Base-by-base conservation (phyloP, 2,888 invertebrate species). In the Mythimna lalbum region DNA sequence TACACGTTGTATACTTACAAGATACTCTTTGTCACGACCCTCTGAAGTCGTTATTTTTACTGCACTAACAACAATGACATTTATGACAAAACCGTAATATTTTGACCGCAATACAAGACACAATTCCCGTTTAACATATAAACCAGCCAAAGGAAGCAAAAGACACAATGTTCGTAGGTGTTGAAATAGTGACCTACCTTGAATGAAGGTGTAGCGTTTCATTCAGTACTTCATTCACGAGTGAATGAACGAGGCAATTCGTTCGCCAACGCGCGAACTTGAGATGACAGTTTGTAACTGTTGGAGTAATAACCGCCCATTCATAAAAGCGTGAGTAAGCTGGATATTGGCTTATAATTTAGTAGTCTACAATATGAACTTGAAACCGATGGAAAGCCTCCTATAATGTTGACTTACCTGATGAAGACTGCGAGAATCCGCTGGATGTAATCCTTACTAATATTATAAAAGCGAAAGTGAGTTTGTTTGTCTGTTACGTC, bases 201-300 rank as follows among this genome's bases (percentile, higher is more conserved):
- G 53, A 79, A 66, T 63, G 67, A 63, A 79, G 61, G 76, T 78
- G 59, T 65, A 56, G 60, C 68, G 23, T 66, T 76, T 64, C 78
- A 71, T 75, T 77, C 75, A 70, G 5, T 47, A 50, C 74, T 77
- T 78, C 78, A 79, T 79, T 67, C 80, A 63, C 3, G 80, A 79
- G 52, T 55, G 63, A 67, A 67, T 67, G 57, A 33, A 63, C 19
- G 27, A 47, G 53, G 59, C 43, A 47, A 73, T 73, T 79, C 55
- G 43, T 66, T 60, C 80, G 80, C 76, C 76, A 62, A 76, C 74
- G 80, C 67, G 55, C 59, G 17, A 63, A 79, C 62, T 47, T 36
- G 53, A 79, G 74, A 60, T 74, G 74, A 67, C 80, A 60, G 59
- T 36, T 73, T 12, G 27, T 52, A 63, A 73, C 62, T 50, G 79